Evolutionary conservation across 2,888 invertebrate genomes (phyloP), one percentile per base, ranked within the genome.

Genomic region (Gymnosoma rotundatum): DNA sequence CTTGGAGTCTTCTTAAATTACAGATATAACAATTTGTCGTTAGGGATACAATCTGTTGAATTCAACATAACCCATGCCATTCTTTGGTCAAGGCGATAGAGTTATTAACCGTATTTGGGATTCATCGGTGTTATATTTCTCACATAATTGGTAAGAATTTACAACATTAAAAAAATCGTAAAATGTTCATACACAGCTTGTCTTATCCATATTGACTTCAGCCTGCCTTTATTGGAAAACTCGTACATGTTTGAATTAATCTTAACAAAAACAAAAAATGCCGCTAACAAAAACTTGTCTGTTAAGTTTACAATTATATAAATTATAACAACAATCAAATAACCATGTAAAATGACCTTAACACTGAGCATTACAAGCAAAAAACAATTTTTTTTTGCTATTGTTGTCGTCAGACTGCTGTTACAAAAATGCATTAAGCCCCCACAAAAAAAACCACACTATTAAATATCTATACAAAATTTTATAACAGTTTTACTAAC

Each of bases 351-450:
- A 79, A 87, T 90, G 90, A 90, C 90, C 90, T 90, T 90, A 90
- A 90, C 90, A 90, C 89, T 90, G 90, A 90, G 89, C 85, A 78
- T 60, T 75, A 50, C 38, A 81, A 75, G n/a, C 75, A 21, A 38
- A 60, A 67, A 18, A 21, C 42, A 10, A 32, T 54, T 63, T 61
- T 56, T 20, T 63, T 61, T 56, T 20, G 45, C 10, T 63, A 32
- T 21, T 48, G n/a, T 32, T 56, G 2, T 45, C 56, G 20, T 45
- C 60, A 9, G 25, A n/a, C 50, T 60, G 36, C 32, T 78, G 45
- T 63, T 61, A 42, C 45, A 54, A 12, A 54, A 12, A 61, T 66
- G 61, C 32, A 66, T 56, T 61, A 38, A 45, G 60, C 16, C 32
- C 14, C 5, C 4, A 42, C 42, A 64, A 50, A 70, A 67, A 32